These are phyloP conservation scores for Macroramphosus scolopax DNA, from an alignment of 2,797 vertebrate species.

Conservation along the genomic window DNA sequence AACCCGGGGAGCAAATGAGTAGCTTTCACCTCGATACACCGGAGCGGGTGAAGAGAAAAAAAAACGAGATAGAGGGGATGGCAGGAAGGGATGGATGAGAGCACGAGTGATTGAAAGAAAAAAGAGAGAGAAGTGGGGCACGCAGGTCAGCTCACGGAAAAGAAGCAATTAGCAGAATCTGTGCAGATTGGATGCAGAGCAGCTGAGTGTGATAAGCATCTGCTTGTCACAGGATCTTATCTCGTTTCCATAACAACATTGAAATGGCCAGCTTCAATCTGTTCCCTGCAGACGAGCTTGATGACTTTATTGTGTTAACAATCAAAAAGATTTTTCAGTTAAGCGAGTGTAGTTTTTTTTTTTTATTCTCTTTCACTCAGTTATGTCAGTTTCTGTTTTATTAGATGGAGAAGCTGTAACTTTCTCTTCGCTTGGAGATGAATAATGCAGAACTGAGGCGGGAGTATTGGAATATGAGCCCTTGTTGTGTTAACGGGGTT, in stretches of 20 bases:
- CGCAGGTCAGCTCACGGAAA: conserved; percentile 43
- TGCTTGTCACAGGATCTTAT: conserved; percentile 61
- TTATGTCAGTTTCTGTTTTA: too few species aligned
- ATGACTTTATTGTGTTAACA: conserved; percentile 20
- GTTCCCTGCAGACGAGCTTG: conserved; percentile 39
- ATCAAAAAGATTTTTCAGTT: too few species aligned
- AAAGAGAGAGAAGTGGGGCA: conserved; percentile 22
- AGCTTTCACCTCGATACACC: conserved; percentile 44
- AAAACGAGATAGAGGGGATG: neutral
- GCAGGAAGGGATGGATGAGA: neutral
- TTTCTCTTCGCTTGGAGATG: neutral
- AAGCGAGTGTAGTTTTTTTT: too few species aligned
- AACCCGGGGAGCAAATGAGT: conserved; percentile 52
- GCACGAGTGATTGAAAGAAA: conserved; percentile 8
- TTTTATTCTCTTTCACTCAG: too few species aligned
- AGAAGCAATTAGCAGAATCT: conserved; percentile 52
- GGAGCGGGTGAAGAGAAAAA: neutral
- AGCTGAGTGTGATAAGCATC: conserved; percentile 56
- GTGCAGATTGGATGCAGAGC: conserved; percentile 38
- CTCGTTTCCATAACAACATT: conserved; percentile 80
- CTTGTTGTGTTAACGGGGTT: conserved; percentile 17
- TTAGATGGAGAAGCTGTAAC: too few species aligned
- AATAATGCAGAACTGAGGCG: neutral
- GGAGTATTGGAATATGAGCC: too few species aligned
- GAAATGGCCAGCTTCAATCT: conserved; percentile 61